Base-by-base conservation (phyloP, 2,113 vertebrate species). In the Dinomys branickii region DNA sequence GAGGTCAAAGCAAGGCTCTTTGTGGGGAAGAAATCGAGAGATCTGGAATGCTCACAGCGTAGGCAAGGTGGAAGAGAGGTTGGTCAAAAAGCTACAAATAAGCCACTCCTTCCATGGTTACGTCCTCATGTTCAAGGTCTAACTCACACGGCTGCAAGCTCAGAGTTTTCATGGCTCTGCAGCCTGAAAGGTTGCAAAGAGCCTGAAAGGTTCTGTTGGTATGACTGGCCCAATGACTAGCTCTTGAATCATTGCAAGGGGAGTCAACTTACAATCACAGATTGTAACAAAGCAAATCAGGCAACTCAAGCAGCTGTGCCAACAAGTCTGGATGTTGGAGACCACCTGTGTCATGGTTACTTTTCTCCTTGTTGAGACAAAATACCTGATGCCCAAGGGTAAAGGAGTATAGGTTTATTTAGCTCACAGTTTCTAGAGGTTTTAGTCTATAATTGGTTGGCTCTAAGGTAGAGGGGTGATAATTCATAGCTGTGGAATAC, bases 11-110 rank as follows among this genome's bases (percentile, higher is more conserved):
- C 30, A 58, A 54, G 38, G 22, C 2, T 52, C 38, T 85, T 81
- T 88, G 28, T 56, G 71, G 28, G 10, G 16, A 52, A 85, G 4
- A 33, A 61, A 52, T 4, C 3, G 1, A 14, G 14, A 38, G 13
- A 22, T 19, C 17, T 28, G 3, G 4, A 3, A 0, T 11, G 41
- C 54, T 81, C 13, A 0, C 7, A 41, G 20, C 8, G 54, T 30
- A 5, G 47, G 22, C 1, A 8, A 56, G 1, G 2, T 26, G 3
- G 20, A 85, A 56, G 47, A 63, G 61, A 47, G 35, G 59, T 7
- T 47, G 33, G 61, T 47, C 54, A 58, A 11, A 26, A 38, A 7
- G 50, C 11, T 22, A n/a, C 17, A 20, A 10, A 1, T 3, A 56
- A 52, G 54, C 88, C 84, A 9, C 14, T 20, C 4, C 5, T 77